Evolutionary conservation across 2,888 invertebrate genomes (phyloP).

Genomic region (Zelleria hepariella): DNA sequence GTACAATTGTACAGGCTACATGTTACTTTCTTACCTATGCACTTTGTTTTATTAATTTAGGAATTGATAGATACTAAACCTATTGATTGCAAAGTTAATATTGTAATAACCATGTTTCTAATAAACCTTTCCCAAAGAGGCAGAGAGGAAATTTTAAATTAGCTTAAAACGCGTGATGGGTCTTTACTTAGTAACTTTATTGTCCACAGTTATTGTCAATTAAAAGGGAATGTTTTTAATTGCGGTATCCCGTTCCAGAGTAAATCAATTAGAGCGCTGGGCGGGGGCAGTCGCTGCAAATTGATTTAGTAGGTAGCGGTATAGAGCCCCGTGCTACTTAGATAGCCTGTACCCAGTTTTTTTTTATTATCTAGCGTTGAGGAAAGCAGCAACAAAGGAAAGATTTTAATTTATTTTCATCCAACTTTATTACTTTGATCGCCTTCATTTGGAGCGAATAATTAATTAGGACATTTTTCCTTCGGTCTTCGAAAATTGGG

Average conservation of each 20-base stretch:
- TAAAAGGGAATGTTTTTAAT: conserved; percentile 52
- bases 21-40: too few species aligned
- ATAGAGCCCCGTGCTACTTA: not conserved
- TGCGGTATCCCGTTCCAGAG: conserved; percentile 57
- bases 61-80: too few species aligned
- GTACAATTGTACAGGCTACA: too few species aligned
- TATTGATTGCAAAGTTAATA: too few species aligned
- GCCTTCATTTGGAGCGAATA: not conserved
- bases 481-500: not conserved
- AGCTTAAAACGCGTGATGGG: not conserved
- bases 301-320: conserved; percentile 10
- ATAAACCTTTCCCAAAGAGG: not conserved
- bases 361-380: not conserved
- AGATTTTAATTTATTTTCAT: conserved; percentile 1
- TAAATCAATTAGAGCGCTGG: conserved; percentile 62
- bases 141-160: not conserved
- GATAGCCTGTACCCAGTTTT: not conserved
- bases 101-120: not conserved
- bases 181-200: not conserved
- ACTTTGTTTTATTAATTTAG: too few species aligned
- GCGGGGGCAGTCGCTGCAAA: conserved; percentile 23
- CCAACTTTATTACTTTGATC: conserved; percentile 1
- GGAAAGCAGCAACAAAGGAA: not conserved
- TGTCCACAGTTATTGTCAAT: conserved; percentile 35
- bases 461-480: not conserved